A percentile compares a stretch with the other conserved stretches of the same genome.
Evolutionary conservation across 1,140 invertebrate genomes (phyloP).

Genomic region (Caenorhabditis remanei): DNA sequence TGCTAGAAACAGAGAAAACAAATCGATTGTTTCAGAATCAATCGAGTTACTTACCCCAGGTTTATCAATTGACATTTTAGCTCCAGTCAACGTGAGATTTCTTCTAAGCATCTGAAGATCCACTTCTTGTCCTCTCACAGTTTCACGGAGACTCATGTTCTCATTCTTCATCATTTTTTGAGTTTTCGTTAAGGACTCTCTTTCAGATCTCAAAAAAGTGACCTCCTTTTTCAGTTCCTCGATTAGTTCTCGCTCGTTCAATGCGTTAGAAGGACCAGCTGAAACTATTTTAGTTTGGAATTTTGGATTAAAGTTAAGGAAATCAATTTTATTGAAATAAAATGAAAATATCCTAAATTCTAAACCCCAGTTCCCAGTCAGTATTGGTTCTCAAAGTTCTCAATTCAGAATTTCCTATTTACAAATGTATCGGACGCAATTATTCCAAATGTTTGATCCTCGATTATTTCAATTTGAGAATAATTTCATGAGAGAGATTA

Average conservation of each 20-base stretch:
- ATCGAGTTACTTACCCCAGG: not conserved
- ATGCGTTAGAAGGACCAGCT: not conserved
- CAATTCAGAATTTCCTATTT: too few relatives aligned
- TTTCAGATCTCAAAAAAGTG: constrained; percentile 5
- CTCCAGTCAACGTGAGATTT: constrained; percentile 27
- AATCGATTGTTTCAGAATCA: not conserved
- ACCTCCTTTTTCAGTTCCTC: constrained; percentile 51
- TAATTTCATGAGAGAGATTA: too few relatives aligned
- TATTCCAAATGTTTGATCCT: too few relatives aligned
- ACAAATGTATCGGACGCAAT: too few relatives aligned
- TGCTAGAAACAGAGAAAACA: not conserved
- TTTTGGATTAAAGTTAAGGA: not conserved
- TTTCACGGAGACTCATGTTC: constrained; percentile 30
- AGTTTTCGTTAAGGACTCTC: constrained; percentile 25
- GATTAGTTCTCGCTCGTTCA: constrained; percentile 17
- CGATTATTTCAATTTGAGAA: too few relatives aligned
- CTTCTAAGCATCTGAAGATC: constrained; percentile 43
- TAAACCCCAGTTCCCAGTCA: too few relatives aligned
- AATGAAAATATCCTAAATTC: too few relatives aligned
- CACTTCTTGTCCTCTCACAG: constrained; percentile 26
- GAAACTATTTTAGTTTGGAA: not conserved
- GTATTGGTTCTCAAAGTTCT: too few relatives aligned
- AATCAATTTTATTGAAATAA: too few relatives aligned
- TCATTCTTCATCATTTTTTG: constrained; percentile 46
- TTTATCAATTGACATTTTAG: constrained; percentile 52